These are phyloP conservation scores for Urocyon cinereoargenteus DNA, from an alignment of 2,797 vertebrate species.

Conservation along the genomic window DNA sequence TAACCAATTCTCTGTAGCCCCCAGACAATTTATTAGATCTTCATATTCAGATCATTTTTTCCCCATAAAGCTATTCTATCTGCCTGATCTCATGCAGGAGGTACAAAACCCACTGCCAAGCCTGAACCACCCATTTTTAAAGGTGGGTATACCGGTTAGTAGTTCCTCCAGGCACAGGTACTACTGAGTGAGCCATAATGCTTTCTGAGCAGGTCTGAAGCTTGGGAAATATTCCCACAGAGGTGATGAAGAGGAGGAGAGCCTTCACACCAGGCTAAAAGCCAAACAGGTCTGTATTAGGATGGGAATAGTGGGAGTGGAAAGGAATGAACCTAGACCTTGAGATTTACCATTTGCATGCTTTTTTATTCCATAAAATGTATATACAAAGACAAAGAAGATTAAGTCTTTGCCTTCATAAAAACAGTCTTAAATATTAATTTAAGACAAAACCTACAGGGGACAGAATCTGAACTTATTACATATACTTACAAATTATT, in stretches of 20 bases:
- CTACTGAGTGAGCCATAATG: neutral
- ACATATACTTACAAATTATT: neutral
- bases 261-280: neutral
- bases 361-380: neutral
- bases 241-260: neutral
- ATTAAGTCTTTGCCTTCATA: neutral
- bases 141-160: no score
- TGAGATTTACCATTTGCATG: neutral
- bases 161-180: no score
- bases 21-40: neutral
- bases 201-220: neutral
- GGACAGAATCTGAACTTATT: neutral
- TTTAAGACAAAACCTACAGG: neutral
- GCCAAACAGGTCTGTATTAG: neutral
- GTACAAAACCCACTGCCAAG: neutral
- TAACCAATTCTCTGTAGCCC: neutral
- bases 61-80: neutral
- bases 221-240: neutral
- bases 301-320: constrained; percentile 26
- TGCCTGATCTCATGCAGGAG: neutral
- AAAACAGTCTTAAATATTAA: constrained; percentile 35
- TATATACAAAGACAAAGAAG: neutral
- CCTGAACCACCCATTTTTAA: neutral
- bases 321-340: neutral
- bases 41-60: neutral